Base-by-base conservation (phyloP, 1,140 invertebrate genomes). In the Helicoverpa zea region DNA sequence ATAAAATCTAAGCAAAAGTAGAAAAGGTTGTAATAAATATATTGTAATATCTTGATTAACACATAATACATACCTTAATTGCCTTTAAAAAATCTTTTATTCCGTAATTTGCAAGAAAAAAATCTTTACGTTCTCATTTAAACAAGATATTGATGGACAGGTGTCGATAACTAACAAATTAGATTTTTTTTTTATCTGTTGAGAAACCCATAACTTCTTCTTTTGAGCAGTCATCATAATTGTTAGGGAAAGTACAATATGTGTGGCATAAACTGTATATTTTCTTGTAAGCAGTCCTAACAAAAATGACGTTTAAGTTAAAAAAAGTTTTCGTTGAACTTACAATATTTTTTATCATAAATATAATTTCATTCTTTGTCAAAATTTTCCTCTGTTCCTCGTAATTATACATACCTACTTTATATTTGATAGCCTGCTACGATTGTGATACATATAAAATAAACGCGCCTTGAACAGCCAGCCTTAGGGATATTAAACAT, bases 401-500 rank as follows among this genome's bases (percentile, higher is more conserved):
- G 35, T 1, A 35, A 35, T 35, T 43, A 43, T 43, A 43, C 35
- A 43, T 43, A 43, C 5, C 5, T 9, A 43, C 35, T 43, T 3
- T 43, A 7, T 9, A 9, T 43, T 43, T 9, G 9, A 43, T 7
- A 43, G 4, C 9, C 9, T n/a, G 4, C 1, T 9, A 5, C 2
- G 7, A 56, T 59, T 59, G 14, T 18, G 12, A 70, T 12, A 7
- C 49, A 18, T 29, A 13, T 29, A 52, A 30, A 10, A 54, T 52
- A 77, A 35, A 23, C 75, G 75, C 47, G 11, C 10, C 75, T 0
- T 77, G 18, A 23, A 66, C 10, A 77, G 61, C 29, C 51, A 35
- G 49, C 75, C 61, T 80, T 76, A 83, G 23, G 35, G 61, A 23
- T 56, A 84, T 86, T 84, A 88, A 88, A 76, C 51, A 87, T 76